A percentile compares a stretch with the other conserved stretches of the same genome.
phyloP scores from a whole-genome alignment of 2,797 vertebrate species.

The Novumbra hubbsi region DNA sequence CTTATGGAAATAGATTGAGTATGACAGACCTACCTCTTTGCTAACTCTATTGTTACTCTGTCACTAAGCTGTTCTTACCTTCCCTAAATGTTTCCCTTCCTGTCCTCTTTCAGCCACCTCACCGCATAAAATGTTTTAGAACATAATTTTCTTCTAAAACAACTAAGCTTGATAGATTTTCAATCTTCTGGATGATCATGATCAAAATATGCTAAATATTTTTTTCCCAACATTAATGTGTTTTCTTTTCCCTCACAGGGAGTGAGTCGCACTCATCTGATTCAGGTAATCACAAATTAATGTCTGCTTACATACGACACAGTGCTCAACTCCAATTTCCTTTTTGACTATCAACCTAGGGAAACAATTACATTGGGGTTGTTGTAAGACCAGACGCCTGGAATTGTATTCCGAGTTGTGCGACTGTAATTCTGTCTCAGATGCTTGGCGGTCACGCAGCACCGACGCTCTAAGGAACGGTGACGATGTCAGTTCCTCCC shows the following conservation, averaged over 20 bases:
- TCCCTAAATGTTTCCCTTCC: not conserved
- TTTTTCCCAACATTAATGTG: conserved; percentile 2
- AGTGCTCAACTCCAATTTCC: not conserved
- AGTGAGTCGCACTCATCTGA: conserved; percentile 90
- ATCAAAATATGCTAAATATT: no score
- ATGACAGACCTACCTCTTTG: not conserved
- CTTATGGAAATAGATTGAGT: not conserved
- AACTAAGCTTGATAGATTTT: not conserved
- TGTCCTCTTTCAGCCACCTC: not conserved
- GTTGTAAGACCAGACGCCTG: not conserved
- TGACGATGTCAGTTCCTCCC: conserved; percentile 86
- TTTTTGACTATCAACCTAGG: not conserved
- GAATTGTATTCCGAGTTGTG: not conserved
- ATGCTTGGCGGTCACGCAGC: conserved; percentile 89
- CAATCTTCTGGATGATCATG: not conserved
- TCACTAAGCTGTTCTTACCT: conserved; percentile 5
- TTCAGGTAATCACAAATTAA: conserved; percentile 78
- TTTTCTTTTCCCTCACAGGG: conserved; percentile 73
- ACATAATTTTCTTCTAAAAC: no score
- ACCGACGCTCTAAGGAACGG: conserved; percentile 88
- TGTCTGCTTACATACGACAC: not conserved
- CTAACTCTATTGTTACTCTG: not conserved
- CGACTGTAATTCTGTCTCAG: conserved; percentile 48
- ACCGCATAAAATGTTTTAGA: no score
- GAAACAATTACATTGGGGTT: not conserved